These are phyloP conservation scores for Vombatus ursinus DNA, from an alignment of 2,113 vertebrate species.

Conservation along the genomic window DNA sequence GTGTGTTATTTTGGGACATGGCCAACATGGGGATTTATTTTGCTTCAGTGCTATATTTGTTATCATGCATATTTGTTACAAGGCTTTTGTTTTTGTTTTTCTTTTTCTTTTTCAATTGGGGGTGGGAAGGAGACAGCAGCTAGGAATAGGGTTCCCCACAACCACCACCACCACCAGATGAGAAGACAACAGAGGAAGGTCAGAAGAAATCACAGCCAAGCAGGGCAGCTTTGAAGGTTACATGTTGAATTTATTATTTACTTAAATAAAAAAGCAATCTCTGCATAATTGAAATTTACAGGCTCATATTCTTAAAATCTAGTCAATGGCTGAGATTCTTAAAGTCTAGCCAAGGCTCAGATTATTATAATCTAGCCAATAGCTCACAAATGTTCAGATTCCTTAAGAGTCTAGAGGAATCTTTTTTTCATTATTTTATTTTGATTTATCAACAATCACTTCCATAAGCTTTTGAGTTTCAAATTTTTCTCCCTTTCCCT, in stretches of 20 bases:
- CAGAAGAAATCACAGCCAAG: neutral
- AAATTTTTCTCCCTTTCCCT: too few species aligned
- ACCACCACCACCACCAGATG: neutral
- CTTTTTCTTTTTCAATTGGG: neutral
- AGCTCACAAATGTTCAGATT: too few species aligned
- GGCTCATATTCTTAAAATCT: too few species aligned
- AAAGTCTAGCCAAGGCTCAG: too few species aligned
- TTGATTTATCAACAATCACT: too few species aligned
- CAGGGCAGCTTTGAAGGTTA: neutral
- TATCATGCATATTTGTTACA: neutral
- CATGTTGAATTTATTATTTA: neutral
- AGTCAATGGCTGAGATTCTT: too few species aligned
- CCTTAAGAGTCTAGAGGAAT: too few species aligned
- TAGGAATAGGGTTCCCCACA: neutral
- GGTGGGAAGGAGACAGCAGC: neutral
- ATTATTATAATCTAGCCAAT: too few species aligned
- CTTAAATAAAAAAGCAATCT: neutral
- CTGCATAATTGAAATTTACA: neutral
- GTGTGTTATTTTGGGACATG: neutral
- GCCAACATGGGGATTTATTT: neutral
- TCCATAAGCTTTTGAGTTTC: too few species aligned
- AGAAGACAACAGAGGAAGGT: neutral
- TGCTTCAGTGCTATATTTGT: neutral
- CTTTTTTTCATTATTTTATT: too few species aligned
- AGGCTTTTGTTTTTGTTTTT: neutral